These are phyloP conservation scores for Phrynocephalus vlangalii DNA, from an alignment of 2,797 vertebrate species.

Conservation along the genomic window DNA sequence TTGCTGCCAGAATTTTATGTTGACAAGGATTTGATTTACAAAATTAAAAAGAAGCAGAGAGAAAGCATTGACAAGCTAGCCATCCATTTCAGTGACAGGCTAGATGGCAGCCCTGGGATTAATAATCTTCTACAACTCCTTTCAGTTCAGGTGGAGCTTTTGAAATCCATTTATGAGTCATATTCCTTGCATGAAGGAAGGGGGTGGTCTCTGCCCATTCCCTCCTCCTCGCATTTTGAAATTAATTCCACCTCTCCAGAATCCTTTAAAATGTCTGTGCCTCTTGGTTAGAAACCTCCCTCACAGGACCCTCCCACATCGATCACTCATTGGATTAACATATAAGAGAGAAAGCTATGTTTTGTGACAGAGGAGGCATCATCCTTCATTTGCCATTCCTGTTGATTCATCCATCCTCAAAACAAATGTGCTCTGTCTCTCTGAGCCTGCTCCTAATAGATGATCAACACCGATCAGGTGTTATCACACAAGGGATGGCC, in stretches of 20 bases:
- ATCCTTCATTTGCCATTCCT: constrained; percentile 32
- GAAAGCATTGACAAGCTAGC: neutral
- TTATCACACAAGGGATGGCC: neutral
- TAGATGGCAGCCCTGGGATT: neutral
- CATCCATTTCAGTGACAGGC: neutral
- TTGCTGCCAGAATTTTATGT: neutral
- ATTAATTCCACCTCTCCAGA: constrained; percentile 13
- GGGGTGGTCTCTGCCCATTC: neutral
- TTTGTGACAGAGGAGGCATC: neutral
- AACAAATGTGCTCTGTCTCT: neutral
- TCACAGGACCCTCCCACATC: neutral
- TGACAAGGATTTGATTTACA: neutral
- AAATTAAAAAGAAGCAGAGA: neutral
- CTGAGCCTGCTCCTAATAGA: neutral
- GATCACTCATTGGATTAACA: neutral
- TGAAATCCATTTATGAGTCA: constrained; percentile 13
- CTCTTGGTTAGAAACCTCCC: constrained; percentile 19
- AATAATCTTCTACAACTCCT: neutral
- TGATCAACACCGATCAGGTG: neutral
- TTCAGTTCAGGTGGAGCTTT: neutral
- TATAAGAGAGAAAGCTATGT: neutral
- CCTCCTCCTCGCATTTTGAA: neutral
- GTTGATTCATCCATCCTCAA: constrained; percentile 2
- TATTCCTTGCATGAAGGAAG: neutral
- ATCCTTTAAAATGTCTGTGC: constrained; percentile 7